Conservation (phyloP, 2,888 invertebrate genomes). For the Sminthurinus aureus region DNA sequence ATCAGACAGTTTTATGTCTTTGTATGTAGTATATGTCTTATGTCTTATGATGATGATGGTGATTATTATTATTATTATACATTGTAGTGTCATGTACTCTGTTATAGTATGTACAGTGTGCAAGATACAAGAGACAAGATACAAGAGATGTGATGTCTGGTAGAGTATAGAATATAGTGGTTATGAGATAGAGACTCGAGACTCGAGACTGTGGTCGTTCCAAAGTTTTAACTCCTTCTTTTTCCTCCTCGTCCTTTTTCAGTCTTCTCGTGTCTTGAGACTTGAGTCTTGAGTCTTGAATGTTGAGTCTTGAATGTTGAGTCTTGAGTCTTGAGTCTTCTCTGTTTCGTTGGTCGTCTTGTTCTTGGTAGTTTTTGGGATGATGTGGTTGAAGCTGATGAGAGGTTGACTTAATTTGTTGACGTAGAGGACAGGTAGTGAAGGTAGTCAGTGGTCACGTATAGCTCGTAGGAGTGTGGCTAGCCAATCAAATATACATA, state of each 20-base stretch:
- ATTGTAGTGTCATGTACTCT: too few relatives aligned
- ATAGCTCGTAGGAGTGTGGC: slow-evolving; percentile 40
- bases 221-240: slow-evolving; percentile 2
- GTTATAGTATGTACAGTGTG: too few relatives aligned
- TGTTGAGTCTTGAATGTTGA: too few relatives aligned
- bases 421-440: slow-evolving; percentile 41
- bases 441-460: slow-evolving; percentile 32
- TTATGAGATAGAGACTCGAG: slow-evolving; percentile 1
- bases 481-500: slow-evolving; percentile 26
- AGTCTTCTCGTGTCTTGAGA: too few relatives aligned
- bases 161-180: not conserved
- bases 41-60: not conserved
- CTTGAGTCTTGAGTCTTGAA: too few relatives aligned
- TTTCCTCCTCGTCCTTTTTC: not conserved
- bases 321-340: too few relatives aligned
- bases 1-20: slow-evolving; percentile 13
- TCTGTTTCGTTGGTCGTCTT: too few relatives aligned
- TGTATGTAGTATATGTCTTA: not conserved
- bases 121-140: too few relatives aligned
- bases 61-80: too few relatives aligned
- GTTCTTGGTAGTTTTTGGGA: not conserved
- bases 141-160: not conserved
- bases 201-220: not conserved
- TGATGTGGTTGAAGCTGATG: slow-evolving; percentile 43
- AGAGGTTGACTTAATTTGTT: slow-evolving; percentile 43